Conservation (phyloP, 2,888 invertebrate species). For the Dione juno region DNA sequence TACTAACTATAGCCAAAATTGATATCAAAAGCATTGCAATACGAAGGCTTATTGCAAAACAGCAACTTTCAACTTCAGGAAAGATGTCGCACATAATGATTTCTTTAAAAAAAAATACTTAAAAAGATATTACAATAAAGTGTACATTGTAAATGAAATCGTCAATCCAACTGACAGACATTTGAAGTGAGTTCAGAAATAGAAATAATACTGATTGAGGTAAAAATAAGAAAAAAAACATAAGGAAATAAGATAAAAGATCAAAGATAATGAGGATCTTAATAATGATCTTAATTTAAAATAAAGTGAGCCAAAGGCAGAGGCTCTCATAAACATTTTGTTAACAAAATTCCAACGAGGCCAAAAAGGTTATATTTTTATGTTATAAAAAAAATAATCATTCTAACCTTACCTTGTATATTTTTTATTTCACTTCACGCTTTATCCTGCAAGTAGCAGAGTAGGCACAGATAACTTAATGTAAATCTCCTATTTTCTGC, state of each 20-base stretch:
- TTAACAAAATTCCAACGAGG: background rate
- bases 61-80: slow-evolving; percentile 58
- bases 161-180: slow-evolving; percentile 4
- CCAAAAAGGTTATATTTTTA: too few species aligned
- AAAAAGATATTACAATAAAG: slow-evolving; percentile 5
- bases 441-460: too few species aligned
- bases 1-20: slow-evolving; percentile 58
- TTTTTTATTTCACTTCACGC: too few species aligned
- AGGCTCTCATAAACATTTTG: slow-evolving; percentile 4
- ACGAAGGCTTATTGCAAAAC: slow-evolving; percentile 48
- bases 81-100: slow-evolving; percentile 63
- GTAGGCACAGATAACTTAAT: too few species aligned
- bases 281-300: slow-evolving; percentile 5
- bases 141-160: slow-evolving; percentile 16
- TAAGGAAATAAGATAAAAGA: background rate
- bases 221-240: background rate
- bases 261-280: slow-evolving; percentile 9
- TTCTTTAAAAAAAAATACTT: slow-evolving; percentile 18
- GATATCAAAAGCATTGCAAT: slow-evolving; percentile 59
- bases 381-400: too few species aligned
- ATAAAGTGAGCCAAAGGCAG: background rate
- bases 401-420: too few species aligned
- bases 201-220: background rate
- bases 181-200: slow-evolving; percentile 20
- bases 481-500: too few species aligned